Base-by-base conservation (phyloP, 2,113 vertebrate genomes). In the Rynchops niger region DNA sequence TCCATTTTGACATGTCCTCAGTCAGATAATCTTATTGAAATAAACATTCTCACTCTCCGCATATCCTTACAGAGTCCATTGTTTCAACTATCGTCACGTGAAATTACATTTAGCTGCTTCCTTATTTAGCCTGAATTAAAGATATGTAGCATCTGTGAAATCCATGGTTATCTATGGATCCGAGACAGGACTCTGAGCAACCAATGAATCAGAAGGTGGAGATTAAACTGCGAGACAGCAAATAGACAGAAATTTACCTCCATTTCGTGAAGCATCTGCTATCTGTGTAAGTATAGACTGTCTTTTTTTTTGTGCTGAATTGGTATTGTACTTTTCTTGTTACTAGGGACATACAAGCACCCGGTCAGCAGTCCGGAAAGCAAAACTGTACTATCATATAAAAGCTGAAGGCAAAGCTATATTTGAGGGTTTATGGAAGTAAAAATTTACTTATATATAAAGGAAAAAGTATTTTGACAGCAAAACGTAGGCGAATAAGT, bases 401-500 rank as follows among this genome's bases (percentile, higher is more conserved):
- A 91, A 90, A 81, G 14, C 12, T 91, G n/a, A 81, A 15, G 23
- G 21, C 6, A 86, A 84, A 78, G 23, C 27, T 65, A 8, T 63
- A 73, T 77, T 53, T 91, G 32, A 62, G 27, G 4, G 5, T 47
- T 69, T 90, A 56, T 8, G 45, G 45, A 72, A n/a, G 12, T n/a
- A 65, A 86, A 90, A 90, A 94, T 47, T 62, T 78, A 52, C 16
- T 85, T 82, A 55, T 40, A 21, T 0, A 4, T 27, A 47, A 65
- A 65, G 7, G 11, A 91, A 43, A 36, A 72, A 43, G 0, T 34
- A 21, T 61, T 89, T 52, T 29, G 8, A 9, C 21, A 84, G 9
- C 9, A 82, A 87, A 81, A 49, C 0, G 0, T 25, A 73, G 15
- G 7, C 7, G 1, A 72, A 21, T 40, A 66, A 27, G 0, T 80